Evolutionary conservation across 2,797 vertebrate genomes (phyloP).

Genomic region (Rallus crepitans): DNA sequence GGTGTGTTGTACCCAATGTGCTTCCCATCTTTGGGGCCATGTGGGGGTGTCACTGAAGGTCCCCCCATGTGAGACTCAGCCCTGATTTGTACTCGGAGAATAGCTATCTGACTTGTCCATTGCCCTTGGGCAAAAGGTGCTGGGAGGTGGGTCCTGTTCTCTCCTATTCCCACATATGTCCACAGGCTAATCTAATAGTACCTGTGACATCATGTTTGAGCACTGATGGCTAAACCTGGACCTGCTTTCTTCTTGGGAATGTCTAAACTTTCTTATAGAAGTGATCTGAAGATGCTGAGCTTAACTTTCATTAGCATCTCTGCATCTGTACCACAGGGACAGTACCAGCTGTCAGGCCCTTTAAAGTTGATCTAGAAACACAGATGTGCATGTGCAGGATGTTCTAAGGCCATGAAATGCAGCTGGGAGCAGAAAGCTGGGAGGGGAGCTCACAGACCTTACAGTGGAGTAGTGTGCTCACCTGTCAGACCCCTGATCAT

Average conservation of each 20-base stretch:
- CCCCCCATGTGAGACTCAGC: not conserved
- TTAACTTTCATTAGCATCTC: not conserved
- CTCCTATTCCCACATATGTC: fast-evolving
- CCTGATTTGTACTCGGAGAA: not conserved
- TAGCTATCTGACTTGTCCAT: not conserved
- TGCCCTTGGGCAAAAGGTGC: not conserved
- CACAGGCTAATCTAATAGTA: not conserved
- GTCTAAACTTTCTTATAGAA: not conserved
- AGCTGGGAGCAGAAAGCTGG: not conserved
- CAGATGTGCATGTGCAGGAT: fast-evolving
- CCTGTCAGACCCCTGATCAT: not conserved
- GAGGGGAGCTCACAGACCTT: not conserved
- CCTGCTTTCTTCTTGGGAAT: not conserved
- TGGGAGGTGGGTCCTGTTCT: not conserved
- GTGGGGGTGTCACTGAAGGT: not conserved
- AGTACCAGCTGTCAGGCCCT: not conserved
- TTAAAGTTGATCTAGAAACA: not conserved
- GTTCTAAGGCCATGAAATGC: not conserved
- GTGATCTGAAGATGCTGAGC: not conserved
- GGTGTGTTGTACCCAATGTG: fast-evolving
- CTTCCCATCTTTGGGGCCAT: not conserved
- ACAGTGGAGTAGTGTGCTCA: not conserved
- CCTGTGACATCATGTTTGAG: not conserved
- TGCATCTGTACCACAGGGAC: fast-evolving
- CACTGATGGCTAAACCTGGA: not conserved